Base-by-base conservation (phyloP, 2,888 invertebrate genomes). In the Chaetogeoica ovagalla region DNA sequence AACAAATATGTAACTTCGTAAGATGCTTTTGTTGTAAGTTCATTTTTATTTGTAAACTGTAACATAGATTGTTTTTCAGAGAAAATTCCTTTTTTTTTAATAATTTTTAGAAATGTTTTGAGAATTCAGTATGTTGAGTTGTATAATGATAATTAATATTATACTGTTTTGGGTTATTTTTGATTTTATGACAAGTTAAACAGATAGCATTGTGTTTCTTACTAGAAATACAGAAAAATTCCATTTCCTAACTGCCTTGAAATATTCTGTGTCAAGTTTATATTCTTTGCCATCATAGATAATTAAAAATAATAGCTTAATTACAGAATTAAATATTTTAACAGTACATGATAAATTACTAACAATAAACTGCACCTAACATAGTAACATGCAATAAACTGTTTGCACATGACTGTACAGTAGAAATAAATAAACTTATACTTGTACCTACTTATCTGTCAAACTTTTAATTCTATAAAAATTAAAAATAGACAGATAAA, bases 1-100 rank as follows among this genome's bases (percentile, higher is more conserved):
- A 52, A 68, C 68, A 52, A 21, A 52, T 68, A 23, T 68, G 48
- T 66, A 17, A 68, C 8, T 68, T 68, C 23, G 13, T 68, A 68
- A 17, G 48, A 68, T 48, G 23, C 23, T 68, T 68, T 65, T 65
- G 65, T 65, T 65, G 65, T 19, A 43, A 39, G 65, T 65, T 65
- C n/a, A 65, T 43, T 65, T 43, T 65, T 65, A 65, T 65, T 65
- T 43, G 39, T 65, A 15, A 65, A 65, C 39, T 11, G 21, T 21
- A 48, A 21, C 43, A 43, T 66, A 43, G 66, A 66, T 66, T n/a
- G 65, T 66, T 66, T 66, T 21, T 43, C 21, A 15, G 21, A 43
- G 43, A 66, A 66, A 66, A 21, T 7, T 7, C 0, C 7, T 1
- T 65, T 65, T 43, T 30, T 68, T 68, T 68, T 17, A 52, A 48